phyloP scores from a whole-genome alignment of 2,113 vertebrate genomes.

The Echinops telfairi region DNA sequence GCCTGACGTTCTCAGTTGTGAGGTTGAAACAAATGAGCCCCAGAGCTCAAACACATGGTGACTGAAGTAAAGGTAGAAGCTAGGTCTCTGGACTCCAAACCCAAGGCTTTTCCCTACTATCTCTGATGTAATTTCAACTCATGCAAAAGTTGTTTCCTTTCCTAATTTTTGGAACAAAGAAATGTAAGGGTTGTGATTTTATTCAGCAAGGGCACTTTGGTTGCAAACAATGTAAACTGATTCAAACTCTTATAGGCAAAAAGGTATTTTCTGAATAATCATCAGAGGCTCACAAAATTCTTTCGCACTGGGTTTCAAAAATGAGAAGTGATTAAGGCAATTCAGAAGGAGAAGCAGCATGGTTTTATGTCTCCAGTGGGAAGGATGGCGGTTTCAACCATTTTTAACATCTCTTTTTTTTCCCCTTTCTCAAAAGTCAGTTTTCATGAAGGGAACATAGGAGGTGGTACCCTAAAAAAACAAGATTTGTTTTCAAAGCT shows the following conservation, averaged over 20 bases:
- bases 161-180: constrained; percentile 25
- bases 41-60: not conserved
- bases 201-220: not conserved
- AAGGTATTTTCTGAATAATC: not conserved
- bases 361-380: no score
- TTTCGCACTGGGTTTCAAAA: not conserved
- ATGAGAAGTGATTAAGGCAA: no score
- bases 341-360: no score
- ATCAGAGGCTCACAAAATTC: not conserved
- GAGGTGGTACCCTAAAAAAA: no score
- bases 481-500: no score
- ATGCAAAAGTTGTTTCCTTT: not conserved
- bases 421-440: no score
- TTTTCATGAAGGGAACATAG: no score
- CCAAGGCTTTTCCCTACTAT: not conserved
- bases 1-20: constrained; percentile 39
- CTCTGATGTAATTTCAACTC: not conserved
- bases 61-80: constrained; percentile 4
- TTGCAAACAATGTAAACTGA: not conserved
- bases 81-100: not conserved
- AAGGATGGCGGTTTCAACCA: no score
- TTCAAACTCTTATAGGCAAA: not conserved
- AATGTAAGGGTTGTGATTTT: not conserved
- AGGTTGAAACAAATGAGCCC: constrained; percentile 16
- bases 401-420: no score